Conservation (phyloP, 2,888 invertebrate genomes). For the Eupithecia pulchellata region DNA sequence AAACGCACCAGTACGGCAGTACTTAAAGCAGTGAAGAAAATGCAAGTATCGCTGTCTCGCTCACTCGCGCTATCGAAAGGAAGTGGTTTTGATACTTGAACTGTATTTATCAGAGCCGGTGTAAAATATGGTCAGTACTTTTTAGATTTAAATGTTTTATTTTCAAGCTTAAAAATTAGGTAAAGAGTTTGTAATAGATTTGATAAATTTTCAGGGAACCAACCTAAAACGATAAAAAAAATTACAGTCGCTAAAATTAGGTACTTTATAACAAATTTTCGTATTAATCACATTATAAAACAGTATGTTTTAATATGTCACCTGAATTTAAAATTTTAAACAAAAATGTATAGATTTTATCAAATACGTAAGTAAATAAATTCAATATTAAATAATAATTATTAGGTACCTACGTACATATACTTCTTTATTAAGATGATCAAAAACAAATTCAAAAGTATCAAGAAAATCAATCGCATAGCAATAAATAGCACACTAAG, state of each 20-base stretch:
- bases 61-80: constrained; percentile 64
- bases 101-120: constrained; percentile 26
- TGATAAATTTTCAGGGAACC: background rate
- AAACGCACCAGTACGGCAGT: constrained; percentile 52
- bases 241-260: background rate
- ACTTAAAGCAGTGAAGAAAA: constrained; percentile 67
- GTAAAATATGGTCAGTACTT: background rate
- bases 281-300: too few relatives aligned
- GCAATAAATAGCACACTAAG: background rate
- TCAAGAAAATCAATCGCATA: background rate
- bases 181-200: background rate
- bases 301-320: too few relatives aligned
- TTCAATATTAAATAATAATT: too few relatives aligned
- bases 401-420: too few relatives aligned
- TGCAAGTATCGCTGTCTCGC: constrained; percentile 64
- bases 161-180: background rate
- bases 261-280: too few relatives aligned
- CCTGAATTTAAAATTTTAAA: too few relatives aligned
- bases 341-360: too few relatives aligned
- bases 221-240: background rate
- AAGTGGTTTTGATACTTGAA: constrained; percentile 64
- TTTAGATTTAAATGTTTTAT: background rate
- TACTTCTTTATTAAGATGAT: too few relatives aligned
- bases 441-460: background rate
- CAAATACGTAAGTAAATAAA: too few relatives aligned